phyloP scores from a whole-genome alignment of 1,140 invertebrate species.

The Lordiphosa stackelbergi region DNA sequence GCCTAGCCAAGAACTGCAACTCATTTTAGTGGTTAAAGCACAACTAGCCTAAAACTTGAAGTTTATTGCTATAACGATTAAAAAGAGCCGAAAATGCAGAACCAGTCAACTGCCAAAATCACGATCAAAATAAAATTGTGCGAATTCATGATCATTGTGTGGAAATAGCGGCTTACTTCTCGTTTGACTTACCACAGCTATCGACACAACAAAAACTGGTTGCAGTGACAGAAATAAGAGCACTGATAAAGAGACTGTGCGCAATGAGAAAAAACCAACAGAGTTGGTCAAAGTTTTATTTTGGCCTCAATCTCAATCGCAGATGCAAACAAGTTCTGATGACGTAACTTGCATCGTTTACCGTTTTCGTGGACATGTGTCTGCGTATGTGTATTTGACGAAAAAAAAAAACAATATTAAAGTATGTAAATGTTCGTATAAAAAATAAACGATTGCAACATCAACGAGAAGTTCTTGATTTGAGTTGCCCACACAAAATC shows the following conservation, averaged over 20 bases:
- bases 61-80: slow-evolving; percentile 70
- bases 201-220: slow-evolving; percentile 19
- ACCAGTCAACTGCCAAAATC: slow-evolving; percentile 40
- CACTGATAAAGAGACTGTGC: slow-evolving; percentile 51
- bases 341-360: slow-evolving; percentile 54
- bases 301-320: slow-evolving; percentile 32
- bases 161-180: slow-evolving; percentile 14
- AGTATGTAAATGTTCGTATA: slow-evolving; percentile 31
- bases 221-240: slow-evolving; percentile 62
- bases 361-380: slow-evolving; percentile 13
- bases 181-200: slow-evolving; percentile 5
- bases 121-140: slow-evolving; percentile 60
- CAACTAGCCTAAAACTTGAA: slow-evolving; percentile 61
- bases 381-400: slow-evolving; percentile 43
- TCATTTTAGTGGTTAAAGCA: slow-evolving; percentile 23
- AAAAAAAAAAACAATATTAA: slow-evolving; percentile 50
- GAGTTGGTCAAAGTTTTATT: slow-evolving; percentile 37
- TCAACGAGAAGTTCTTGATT: slow-evolving; percentile 53
- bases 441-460: slow-evolving; percentile 53
- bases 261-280: too few relatives aligned
- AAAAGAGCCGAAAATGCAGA: slow-evolving; percentile 28
- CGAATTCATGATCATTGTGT: slow-evolving; percentile 59
- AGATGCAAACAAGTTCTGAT: slow-evolving; percentile 70
- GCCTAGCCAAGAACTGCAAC: slow-evolving; percentile 34
- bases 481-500: slow-evolving; percentile 9